Base-by-base conservation (phyloP, 2,797 vertebrate genomes). In the Sylvilagus floridanus region DNA sequence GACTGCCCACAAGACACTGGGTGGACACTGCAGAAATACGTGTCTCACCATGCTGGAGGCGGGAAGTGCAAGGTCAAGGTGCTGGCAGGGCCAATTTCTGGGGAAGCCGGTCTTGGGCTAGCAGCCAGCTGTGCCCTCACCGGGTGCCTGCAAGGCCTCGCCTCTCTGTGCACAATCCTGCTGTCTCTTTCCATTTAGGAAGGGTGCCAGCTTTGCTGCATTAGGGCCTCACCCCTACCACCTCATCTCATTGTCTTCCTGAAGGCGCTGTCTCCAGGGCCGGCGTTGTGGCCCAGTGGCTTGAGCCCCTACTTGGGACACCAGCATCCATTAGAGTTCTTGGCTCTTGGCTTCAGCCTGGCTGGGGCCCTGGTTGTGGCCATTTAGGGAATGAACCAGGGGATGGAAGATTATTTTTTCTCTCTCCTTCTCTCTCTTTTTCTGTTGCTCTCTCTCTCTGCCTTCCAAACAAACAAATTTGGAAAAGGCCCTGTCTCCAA, bases 141-240 rank as follows among this genome's bases (percentile, higher is more conserved):
- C 16, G 14, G 42, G 50, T 28, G 21, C 28, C 76, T 35, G n/a
- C 47, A 4, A 24, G 50, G 60, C 32, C 66, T 75, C 26, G 32
- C n/a, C 42, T 82, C 47, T 24, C 5, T 8, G 68, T 30, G 42
- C 65, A 21, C 57, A 47, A 47, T 30, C 30, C 28, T 62, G 52
- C n/a, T 47, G 17, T 68, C 28, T 37, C 32, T 21, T 81, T 42
- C 35, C 50, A 24, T 93, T 69, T 35, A 42, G 24, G 47, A 60
- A 62, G 50, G 9, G 28, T 71, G 21, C 28, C 2, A 0, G 12
- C 14, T 30, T 35, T 50, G 3, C 24, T 35, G 35, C 24, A 0
- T 62, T 76, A 30, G 62, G 24, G 19, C 9, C 26, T 54, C n/a
- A 52, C 16, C 17, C 8, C 88, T 60, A 35, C 2, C 17, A 60